A percentile compares a stretch with the other conserved stretches of the same genome.
Conservation (phyloP, 2,797 vertebrate species). For the Urophycis tenuis region DNA sequence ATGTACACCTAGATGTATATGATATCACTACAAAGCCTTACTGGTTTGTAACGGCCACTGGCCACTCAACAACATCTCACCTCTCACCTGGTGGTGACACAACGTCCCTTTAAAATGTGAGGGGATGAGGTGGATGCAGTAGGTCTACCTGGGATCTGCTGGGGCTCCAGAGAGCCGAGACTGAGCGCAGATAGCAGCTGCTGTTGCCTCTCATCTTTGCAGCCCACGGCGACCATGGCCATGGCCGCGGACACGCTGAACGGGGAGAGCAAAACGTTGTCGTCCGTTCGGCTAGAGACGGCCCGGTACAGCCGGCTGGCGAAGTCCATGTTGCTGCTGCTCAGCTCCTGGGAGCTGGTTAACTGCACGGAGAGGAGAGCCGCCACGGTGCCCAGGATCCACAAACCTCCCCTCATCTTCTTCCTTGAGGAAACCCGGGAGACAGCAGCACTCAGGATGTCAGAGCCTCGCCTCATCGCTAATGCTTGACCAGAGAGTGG, state of each 20-base stretch:
- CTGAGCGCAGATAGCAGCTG: slow-evolving; percentile 69
- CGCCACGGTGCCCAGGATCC: not conserved
- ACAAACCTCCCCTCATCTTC: not conserved
- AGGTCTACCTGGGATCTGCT: slow-evolving; percentile 44
- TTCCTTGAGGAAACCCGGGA: not conserved
- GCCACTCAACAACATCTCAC: not conserved
- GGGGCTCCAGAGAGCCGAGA: slow-evolving; percentile 49
- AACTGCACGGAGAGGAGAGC: slow-evolving; percentile 24
- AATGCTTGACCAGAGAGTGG: too few species aligned
- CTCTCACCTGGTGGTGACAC: not conserved
- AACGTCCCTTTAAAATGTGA: not conserved
- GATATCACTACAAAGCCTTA: not conserved
- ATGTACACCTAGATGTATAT: not conserved
- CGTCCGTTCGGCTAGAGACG: slow-evolving; percentile 71
- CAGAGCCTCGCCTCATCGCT: not conserved
- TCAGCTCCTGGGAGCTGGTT: slow-evolving; percentile 51
- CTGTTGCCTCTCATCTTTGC: slow-evolving; percentile 59
- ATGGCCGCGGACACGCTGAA: slow-evolving; percentile 66
- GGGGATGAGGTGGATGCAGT: not conserved
- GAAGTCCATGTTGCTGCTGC: slow-evolving; percentile 67
- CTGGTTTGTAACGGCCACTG: not conserved
- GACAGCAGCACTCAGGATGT: not conserved
- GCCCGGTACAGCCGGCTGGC: slow-evolving; percentile 75
- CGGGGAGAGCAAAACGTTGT: slow-evolving; percentile 77
- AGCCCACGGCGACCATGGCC: slow-evolving; percentile 61